These are phyloP conservation scores for Porites evermanni DNA, from an alignment of 92 coral and sea anemone genomes.

Conservation along the genomic window DNA sequence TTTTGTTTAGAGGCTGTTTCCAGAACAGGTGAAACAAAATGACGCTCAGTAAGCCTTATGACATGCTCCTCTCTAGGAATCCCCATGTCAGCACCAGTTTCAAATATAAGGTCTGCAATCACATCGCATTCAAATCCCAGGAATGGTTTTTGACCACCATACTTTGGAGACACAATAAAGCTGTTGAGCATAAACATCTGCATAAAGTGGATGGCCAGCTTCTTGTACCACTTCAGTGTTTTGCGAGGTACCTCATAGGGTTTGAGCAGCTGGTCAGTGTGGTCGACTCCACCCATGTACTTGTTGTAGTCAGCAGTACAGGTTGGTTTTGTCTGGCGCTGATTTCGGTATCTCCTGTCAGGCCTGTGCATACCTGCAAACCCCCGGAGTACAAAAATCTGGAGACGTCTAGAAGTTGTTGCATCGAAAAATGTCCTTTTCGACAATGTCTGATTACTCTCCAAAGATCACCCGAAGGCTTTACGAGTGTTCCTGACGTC, in stretches of 20 bases:
- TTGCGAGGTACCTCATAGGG: constrained; percentile 44
- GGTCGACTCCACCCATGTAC: constrained; percentile 54
- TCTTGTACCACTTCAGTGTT: constrained; percentile 34
- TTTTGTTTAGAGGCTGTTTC: no score
- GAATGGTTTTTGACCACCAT: constrained; percentile 23
- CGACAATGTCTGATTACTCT: constrained; percentile 50
- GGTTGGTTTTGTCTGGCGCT: constrained; percentile 18
- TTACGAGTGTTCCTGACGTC: constrained; percentile 39
- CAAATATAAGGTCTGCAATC: not conserved
- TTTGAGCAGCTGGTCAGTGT: constrained; percentile 50
- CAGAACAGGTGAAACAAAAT: not conserved
- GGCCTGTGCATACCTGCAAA: not conserved
- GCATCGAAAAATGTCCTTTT: not conserved
- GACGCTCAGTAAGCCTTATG: constrained; percentile 6
- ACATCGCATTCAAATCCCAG: not conserved
- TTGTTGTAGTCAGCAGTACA: not conserved
- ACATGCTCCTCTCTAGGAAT: not conserved
- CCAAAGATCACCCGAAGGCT: constrained; percentile 50
- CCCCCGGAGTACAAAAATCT: no score
- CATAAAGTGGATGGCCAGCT: constrained; percentile 48
- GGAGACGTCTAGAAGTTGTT: no score
- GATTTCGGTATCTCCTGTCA: constrained; percentile 2
- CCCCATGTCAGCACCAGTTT: constrained; percentile 3
- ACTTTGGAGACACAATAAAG: constrained; percentile 33
- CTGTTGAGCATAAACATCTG: constrained; percentile 43